Conservation (phyloP, 2,888 invertebrate species). For the Gastrophysa polygoni region DNA sequence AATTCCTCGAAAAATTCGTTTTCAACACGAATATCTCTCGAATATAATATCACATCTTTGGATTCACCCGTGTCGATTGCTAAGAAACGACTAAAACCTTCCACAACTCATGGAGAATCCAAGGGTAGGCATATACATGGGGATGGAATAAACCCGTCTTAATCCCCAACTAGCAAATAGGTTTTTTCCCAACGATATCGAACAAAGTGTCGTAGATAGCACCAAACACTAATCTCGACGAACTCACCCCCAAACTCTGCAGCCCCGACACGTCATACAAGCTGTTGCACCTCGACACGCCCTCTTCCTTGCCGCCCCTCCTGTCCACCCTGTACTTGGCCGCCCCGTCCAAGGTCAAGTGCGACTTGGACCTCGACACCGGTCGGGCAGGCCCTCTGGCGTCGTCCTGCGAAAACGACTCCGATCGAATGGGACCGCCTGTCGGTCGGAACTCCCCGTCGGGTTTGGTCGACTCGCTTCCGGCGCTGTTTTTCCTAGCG, state of each 20-base stretch:
- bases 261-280: constrained; percentile 58
- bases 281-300: constrained; percentile 53
- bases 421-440: too few relatives aligned
- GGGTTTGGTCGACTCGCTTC: constrained; percentile 22
- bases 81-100: too few relatives aligned
- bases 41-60: too few relatives aligned
- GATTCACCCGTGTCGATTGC: too few relatives aligned
- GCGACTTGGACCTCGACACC: constrained; percentile 59
- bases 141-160: too few relatives aligned
- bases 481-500: constrained; percentile 36
- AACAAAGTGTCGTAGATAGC: too few relatives aligned
- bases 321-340: constrained; percentile 46
- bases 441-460: too few relatives aligned
- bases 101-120: too few relatives aligned
- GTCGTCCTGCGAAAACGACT: constrained; percentile 52
- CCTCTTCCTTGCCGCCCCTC: constrained; percentile 31
- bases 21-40: not conserved
- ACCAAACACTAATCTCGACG: not conserved
- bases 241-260: constrained; percentile 59
- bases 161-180: too few relatives aligned
- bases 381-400: constrained; percentile 51
- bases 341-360: constrained; percentile 52
- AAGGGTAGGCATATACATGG: too few relatives aligned
- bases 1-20: not conserved
- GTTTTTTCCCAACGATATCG: too few relatives aligned